Evolutionary conservation across 2,113 vertebrate genomes (phyloP).

Genomic region (Aleadryas rufinucha): DNA sequence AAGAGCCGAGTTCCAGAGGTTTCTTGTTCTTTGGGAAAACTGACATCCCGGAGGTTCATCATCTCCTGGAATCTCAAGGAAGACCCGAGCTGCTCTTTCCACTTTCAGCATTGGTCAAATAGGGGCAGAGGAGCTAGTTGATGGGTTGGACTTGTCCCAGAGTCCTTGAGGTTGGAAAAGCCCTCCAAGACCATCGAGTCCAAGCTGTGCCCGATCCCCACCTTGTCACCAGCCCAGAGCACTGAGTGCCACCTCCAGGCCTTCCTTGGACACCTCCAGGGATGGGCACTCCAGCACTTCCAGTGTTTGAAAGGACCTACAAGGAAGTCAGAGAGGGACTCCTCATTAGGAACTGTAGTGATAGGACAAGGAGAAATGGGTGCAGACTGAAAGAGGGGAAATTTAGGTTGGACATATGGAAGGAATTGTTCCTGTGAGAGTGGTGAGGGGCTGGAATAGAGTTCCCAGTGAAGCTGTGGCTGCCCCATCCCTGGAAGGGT

Average conservation of each 20-base stretch:
- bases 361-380: background rate
- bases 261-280: background rate
- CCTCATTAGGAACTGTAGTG: rapidly evolving
- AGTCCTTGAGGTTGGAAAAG: background rate
- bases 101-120: background rate
- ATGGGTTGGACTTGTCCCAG: background rate
- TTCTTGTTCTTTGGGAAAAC: background rate
- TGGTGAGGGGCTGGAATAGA: background rate
- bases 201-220: background rate
- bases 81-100: background rate
- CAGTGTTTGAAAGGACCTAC: background rate
- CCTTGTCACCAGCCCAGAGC: background rate
- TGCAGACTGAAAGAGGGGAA: background rate
- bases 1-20: background rate
- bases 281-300: background rate
- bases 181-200: background rate
- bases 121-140: background rate
- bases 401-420: background rate
- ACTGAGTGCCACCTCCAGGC: background rate
- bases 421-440: background rate
- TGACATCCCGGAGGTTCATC: background rate
- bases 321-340: background rate
- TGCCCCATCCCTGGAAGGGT: background rate
- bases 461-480: background rate
- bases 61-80: background rate